Conservation (phyloP, 2,888 invertebrate species). For the Drosophila aldrichi region DNA sequence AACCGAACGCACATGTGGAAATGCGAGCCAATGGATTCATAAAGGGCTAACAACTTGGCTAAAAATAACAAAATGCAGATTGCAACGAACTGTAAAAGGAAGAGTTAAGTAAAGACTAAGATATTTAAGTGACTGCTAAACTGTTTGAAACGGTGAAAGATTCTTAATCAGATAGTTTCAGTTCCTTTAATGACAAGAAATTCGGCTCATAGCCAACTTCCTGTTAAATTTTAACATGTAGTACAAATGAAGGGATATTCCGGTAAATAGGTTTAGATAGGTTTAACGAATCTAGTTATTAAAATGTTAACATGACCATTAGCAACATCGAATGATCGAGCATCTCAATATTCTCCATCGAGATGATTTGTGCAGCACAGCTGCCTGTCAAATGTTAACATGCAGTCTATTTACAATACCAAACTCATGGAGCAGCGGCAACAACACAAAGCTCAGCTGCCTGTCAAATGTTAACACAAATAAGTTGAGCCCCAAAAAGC, state of each 20-base stretch:
- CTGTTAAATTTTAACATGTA: not conserved
- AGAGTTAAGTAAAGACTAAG: not conserved
- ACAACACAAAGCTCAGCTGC: not conserved
- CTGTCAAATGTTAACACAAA: not conserved
- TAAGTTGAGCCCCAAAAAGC: not conserved
- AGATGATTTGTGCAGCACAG: not conserved
- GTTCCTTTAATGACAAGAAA: not conserved
- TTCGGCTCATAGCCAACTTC: not conserved
- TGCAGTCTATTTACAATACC: not conserved
- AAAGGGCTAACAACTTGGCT: constrained; percentile 3
- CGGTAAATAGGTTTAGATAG: not conserved
- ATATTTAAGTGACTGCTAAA: not conserved
- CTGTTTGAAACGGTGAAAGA: not conserved
- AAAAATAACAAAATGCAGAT: not conserved
- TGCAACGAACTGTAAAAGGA: not conserved
- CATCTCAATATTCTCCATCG: too few species aligned
- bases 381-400: constrained; percentile 2
- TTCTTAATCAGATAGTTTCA: too few species aligned
- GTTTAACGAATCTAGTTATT: too few species aligned
- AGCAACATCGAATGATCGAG: too few species aligned
- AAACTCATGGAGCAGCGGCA: too few species aligned
- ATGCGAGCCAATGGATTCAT: constrained; percentile 11
- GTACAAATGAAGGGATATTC: too few species aligned
- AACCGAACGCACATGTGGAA: constrained; percentile 19
- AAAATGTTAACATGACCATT: too few species aligned